phyloP scores from a whole-genome alignment of 2,888 invertebrate genomes.

The Steromphala cineraria region DNA sequence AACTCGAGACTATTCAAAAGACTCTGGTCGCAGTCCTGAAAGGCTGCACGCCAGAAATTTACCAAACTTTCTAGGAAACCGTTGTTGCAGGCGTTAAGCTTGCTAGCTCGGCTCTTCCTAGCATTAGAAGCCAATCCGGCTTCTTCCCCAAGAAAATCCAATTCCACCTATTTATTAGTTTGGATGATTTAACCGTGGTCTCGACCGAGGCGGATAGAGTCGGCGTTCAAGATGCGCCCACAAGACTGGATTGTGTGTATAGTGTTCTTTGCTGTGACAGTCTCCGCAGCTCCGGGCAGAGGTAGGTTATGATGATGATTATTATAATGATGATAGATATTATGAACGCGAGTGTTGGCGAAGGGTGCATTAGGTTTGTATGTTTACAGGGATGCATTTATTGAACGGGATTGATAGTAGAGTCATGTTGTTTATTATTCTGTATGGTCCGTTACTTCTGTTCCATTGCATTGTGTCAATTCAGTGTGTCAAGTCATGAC shows the following conservation, averaged over 20 bases:
- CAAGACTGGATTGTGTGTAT: neutral
- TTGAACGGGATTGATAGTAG: too few relatives aligned
- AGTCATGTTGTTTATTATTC: too few relatives aligned
- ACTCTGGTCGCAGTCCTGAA: constrained; percentile 27
- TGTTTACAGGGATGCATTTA: too few relatives aligned
- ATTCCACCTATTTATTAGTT: constrained; percentile 15
- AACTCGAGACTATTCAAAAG: constrained; percentile 19
- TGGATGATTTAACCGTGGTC: neutral
- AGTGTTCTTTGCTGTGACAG: neutral
- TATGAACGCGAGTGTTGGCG: too few relatives aligned
- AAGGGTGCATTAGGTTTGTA: too few relatives aligned
- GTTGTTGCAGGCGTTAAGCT: constrained; percentile 22
- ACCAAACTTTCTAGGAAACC: constrained; percentile 19
- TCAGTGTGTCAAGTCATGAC: too few relatives aligned
- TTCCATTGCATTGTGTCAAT: too few relatives aligned
- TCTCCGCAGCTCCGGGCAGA: neutral
- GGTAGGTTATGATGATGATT: neutral
- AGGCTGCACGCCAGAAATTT: constrained; percentile 25
- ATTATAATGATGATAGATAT: neutral
- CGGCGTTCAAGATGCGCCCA: constrained; percentile 11
- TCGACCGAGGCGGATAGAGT: neutral
- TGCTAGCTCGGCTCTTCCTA: constrained; percentile 23
- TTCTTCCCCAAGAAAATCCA: neutral
- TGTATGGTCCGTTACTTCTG: too few relatives aligned
- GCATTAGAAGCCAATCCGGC: constrained; percentile 13